These are phyloP conservation scores for Candidula unifasciata DNA, from an alignment of 2,888 invertebrate species.

Conservation along the genomic window DNA sequence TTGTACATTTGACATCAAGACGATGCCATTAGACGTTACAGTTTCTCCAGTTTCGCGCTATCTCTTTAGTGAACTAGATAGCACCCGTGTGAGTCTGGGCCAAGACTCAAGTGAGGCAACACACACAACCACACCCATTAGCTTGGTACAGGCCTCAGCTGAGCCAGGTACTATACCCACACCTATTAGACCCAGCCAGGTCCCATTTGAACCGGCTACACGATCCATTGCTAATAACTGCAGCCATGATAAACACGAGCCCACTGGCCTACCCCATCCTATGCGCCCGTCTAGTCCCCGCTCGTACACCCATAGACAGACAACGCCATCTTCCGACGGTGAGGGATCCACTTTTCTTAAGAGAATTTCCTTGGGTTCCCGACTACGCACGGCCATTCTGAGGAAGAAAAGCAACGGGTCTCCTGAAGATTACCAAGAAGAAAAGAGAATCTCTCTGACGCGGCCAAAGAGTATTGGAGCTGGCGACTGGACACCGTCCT, in stretches of 20 bases:
- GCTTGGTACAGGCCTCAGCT: too few species aligned
- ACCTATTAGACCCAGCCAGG: too few species aligned
- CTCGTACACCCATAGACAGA: neutral
- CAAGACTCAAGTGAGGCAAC: neutral
- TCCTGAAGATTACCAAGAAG: constrained; percentile 28
- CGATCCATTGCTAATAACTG: constrained; percentile 11
- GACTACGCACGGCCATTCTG: constrained; percentile 52
- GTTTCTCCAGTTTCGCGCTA: too few species aligned
- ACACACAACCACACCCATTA: too few species aligned
- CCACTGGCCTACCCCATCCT: neutral
- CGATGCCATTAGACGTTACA: too few species aligned
- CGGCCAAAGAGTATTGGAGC: constrained; percentile 43
- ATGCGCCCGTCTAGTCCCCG: neutral
- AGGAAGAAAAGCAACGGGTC: constrained; percentile 51
- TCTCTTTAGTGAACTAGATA: neutral
- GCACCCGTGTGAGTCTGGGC: neutral
- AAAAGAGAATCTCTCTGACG: constrained; percentile 47
- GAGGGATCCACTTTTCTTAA: constrained; percentile 38
- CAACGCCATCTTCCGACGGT: constrained; percentile 16
- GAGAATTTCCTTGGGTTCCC: constrained; percentile 51
- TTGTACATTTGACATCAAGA: constrained; percentile 5
- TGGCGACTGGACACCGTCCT: constrained; percentile 35
- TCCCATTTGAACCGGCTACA: neutral
- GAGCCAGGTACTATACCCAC: too few species aligned
- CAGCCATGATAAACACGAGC: neutral